Conservation (phyloP, 37 sponge, comb jelly and placozoan genomes). For the Theonella swinhoei region DNA sequence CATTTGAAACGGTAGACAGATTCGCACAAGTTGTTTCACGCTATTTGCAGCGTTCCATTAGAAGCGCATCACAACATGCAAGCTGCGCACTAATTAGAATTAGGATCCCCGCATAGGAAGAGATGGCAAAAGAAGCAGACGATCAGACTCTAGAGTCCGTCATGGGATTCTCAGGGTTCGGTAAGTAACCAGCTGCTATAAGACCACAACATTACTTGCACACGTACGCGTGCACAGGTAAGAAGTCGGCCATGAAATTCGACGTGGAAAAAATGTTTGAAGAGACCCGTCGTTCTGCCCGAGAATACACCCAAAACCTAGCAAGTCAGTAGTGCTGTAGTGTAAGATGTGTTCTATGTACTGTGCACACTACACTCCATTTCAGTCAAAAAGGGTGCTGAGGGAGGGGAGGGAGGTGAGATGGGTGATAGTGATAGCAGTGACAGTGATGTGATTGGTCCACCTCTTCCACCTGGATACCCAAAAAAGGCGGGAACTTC, state of each 20-base stretch:
- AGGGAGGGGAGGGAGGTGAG: not conserved
- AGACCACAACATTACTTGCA: not conserved
- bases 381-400: not conserved
- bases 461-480: conserved; percentile 66
- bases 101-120: not conserved
- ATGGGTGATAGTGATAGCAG: not conserved
- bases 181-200: conserved; percentile 22
- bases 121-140: conserved; percentile 37
- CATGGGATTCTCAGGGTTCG: conserved; percentile 76
- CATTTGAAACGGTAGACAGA: too few species aligned
- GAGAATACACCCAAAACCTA: conserved; percentile 19
- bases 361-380: too few species aligned
- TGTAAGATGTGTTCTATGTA: too few species aligned
- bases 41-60: too few species aligned
- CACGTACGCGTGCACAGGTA: conserved; percentile 21
- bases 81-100: not conserved
- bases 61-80: not conserved
- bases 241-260: conserved; percentile 82
- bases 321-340: not conserved
- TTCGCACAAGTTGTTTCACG: too few species aligned
- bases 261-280: conserved; percentile 90
- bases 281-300: conserved; percentile 70
- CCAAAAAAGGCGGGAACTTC: not conserved
- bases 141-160: conserved; percentile 25
- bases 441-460: conserved; percentile 55